phyloP scores from a whole-genome alignment of 2,797 vertebrate genomes.

The Ibycter americanus region DNA sequence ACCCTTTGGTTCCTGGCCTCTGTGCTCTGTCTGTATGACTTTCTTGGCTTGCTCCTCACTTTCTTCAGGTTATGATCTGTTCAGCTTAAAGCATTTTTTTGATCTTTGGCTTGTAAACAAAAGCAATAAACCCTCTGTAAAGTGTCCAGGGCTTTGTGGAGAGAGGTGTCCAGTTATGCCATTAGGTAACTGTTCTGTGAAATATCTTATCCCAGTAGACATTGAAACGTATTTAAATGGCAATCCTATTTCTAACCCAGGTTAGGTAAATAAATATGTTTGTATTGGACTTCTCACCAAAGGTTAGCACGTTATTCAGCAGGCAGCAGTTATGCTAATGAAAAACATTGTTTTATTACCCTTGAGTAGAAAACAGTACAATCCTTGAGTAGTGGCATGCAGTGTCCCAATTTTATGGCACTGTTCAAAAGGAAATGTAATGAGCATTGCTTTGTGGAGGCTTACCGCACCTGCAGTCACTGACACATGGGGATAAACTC shows the following conservation, averaged over 20 bases:
- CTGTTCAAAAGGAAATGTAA: not conserved
- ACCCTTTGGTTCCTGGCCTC: not conserved
- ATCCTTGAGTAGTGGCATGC: not conserved
- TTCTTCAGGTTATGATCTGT: not conserved
- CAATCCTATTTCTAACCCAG: not conserved
- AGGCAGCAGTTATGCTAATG: not conserved
- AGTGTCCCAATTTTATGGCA: not conserved
- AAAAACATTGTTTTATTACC: not conserved
- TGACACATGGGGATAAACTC: not conserved
- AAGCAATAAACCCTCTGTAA: not conserved
- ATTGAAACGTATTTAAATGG: not conserved
- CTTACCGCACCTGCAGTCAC: not conserved
- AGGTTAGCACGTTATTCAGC: not conserved
- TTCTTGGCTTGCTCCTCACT: not conserved
- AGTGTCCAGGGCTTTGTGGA: not conserved
- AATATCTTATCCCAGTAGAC: not conserved
- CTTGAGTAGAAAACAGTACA: not conserved
- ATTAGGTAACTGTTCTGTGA: not conserved
- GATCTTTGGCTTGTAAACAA: not conserved
- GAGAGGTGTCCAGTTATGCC: not conserved
- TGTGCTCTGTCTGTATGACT: rapidly evolving
- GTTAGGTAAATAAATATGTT: not conserved
- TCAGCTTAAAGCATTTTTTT: not conserved
- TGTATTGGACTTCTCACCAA: not conserved
- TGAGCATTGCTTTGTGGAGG: not conserved